These are phyloP conservation scores for Anthopleura sola DNA, from an alignment of 64 coral and sea anemone genomes.

Conservation along the genomic window DNA sequence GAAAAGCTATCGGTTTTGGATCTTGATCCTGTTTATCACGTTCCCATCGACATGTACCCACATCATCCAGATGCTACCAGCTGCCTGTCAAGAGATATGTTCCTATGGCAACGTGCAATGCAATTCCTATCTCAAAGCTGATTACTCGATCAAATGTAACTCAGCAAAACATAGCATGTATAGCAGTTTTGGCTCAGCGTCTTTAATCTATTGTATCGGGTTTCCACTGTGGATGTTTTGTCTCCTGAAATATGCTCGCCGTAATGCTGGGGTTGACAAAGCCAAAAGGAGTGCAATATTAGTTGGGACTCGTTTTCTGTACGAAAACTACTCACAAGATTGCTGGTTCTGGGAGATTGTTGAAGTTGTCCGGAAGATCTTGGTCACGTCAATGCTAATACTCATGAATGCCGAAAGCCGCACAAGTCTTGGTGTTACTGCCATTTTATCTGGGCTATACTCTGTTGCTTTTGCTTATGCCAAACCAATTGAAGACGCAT, in stretches of 20 bases:
- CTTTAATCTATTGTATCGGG: not conserved
- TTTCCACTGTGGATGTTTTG: not conserved
- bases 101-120: not conserved
- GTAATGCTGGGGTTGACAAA: no score
- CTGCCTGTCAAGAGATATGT: slow-evolving; percentile 28
- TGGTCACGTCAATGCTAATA: slow-evolving; percentile 20
- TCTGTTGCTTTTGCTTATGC: slow-evolving; percentile 22
- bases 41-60: slow-evolving; percentile 16
- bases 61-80: not conserved
- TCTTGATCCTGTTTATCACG: slow-evolving; percentile 4
- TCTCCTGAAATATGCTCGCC: no score
- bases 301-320: no score
- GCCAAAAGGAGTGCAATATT: no score
- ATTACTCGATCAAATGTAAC: not conserved
- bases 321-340: no score
- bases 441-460: slow-evolving; percentile 31
- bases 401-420: slow-evolving; percentile 29
- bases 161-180: not conserved
- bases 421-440: slow-evolving; percentile 9
- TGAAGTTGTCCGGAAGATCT: slow-evolving; percentile 32
- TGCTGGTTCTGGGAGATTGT: slow-evolving; percentile 66
- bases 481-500: slow-evolving; percentile 40
- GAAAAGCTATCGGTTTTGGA: not conserved
- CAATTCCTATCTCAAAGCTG: not conserved
- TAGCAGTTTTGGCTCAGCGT: not conserved